phyloP scores from a whole-genome alignment of 2,113 vertebrate genomes.

The Prionailurus viverrinus region DNA sequence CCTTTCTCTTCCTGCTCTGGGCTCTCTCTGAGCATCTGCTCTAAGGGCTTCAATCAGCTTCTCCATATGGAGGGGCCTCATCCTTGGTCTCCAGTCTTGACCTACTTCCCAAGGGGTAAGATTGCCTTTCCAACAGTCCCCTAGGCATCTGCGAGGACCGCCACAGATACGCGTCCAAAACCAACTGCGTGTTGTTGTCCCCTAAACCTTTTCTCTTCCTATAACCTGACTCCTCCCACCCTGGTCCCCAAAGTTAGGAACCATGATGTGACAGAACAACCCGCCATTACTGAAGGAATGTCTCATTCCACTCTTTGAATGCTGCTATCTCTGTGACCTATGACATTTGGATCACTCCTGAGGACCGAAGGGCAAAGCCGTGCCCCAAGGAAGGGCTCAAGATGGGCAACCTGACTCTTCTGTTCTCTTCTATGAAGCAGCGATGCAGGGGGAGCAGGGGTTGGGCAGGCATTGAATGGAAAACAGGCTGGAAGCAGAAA shows the following conservation, averaged over 20 bases:
- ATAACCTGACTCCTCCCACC: background rate
- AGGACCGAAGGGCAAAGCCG: background rate
- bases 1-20: background rate
- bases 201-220: background rate
- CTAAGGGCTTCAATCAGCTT: background rate
- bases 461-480: rapidly evolving
- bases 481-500: background rate
- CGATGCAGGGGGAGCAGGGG: background rate
- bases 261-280: background rate
- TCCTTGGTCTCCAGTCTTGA: background rate
- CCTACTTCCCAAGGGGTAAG: background rate
- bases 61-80: background rate
- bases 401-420: background rate
- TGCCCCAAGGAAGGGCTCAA: background rate
- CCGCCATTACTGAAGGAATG: background rate
- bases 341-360: background rate
- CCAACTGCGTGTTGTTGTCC: background rate
- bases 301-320: background rate
- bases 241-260: background rate
- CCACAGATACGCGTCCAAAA: background rate
- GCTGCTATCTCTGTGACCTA: background rate
- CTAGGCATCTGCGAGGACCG: background rate
- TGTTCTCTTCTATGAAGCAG: background rate
- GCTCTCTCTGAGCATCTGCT: background rate
- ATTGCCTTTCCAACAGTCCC: background rate